These are phyloP conservation scores for Leptopilina boulardi DNA, from an alignment of 1,140 invertebrate genomes.

Conservation along the genomic window DNA sequence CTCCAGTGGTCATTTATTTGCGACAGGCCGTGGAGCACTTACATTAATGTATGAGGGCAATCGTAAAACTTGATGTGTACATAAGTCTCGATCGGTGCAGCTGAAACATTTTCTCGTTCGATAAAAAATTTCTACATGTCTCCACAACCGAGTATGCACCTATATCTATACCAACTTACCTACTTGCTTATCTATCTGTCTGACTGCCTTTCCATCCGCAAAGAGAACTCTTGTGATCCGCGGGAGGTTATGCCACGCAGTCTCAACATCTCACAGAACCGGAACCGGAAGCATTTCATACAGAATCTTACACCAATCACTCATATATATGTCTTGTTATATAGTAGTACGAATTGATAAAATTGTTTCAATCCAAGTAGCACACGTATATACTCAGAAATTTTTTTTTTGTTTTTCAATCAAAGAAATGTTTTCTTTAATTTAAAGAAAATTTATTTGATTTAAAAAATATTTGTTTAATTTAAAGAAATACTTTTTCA, in stretches of 20 bases:
- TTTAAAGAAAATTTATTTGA: too few relatives aligned
- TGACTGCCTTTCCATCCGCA: slow-evolving; percentile 32
- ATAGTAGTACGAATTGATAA: too few relatives aligned
- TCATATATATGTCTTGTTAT: too few relatives aligned
- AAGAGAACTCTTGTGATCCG: background rate
- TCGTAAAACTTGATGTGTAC: slow-evolving; percentile 74
- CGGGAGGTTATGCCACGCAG: slow-evolving; percentile 20
- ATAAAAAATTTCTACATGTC: slow-evolving; percentile 67
- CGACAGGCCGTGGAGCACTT: slow-evolving; percentile 50
- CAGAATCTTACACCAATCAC: slow-evolving; percentile 15
- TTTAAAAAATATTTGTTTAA: too few relatives aligned
- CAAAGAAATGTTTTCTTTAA: too few relatives aligned
- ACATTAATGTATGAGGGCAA: slow-evolving; percentile 75
- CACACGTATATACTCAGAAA: too few relatives aligned
- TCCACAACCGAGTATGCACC: slow-evolving; percentile 60
- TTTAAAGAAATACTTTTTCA: too few relatives aligned
- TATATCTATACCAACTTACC: slow-evolving; percentile 45
- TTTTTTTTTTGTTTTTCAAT: too few relatives aligned
- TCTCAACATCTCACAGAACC: background rate
- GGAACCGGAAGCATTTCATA: slow-evolving; percentile 18
- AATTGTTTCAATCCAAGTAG: too few relatives aligned
- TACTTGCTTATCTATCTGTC: slow-evolving; percentile 42
- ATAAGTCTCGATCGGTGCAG: slow-evolving; percentile 69
- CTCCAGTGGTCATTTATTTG: slow-evolving; percentile 40
- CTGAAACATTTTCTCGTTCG: slow-evolving; percentile 67